Base-by-base conservation (phyloP, 2,113 vertebrate species). In the Phylloscopus trochiloides region DNA sequence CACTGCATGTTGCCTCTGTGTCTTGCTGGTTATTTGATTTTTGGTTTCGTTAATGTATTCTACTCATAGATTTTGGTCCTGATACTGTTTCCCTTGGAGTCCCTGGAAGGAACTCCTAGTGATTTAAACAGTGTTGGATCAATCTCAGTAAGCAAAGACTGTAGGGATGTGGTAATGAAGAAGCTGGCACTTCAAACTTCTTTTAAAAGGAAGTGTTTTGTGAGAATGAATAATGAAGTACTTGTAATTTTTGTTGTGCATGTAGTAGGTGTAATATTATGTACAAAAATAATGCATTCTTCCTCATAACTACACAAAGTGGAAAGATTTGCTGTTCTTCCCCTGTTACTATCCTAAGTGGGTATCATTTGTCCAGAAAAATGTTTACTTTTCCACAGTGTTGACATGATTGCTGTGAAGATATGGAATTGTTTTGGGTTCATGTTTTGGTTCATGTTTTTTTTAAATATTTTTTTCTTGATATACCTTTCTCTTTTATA, bases 1-100 rank as follows among this genome's bases (percentile, higher is more conserved):
- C 93, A 63, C 95, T 74, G 96, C 90, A 34, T 94, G 90, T 96
- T 94, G 93, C 75, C 92, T 84, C 34, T 77, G n/a, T 88, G 43
- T 94, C 96, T 92, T 96, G 93, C 96, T 96, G 92, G 55, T 90
- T 96, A 78, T 94, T 97, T 96, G 94, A 96, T 96, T 95, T 94
- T 95, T 93, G 82, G 67, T 84, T 93, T 93, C 77, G 75, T 90
- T 94, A 96, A 48, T 0, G 1, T 90, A 94, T 92, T 90, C 72
- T 61, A 6, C 43, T 62, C 1, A 0, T 54, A 95, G 67, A 59
- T 66, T 86, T 85, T 74, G 67, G 85, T 87, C 67, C 62, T 86
- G 59, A 45, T 67, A n/a, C 11, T 77, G 48, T 92, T 96, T 68
- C 40, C n/a, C 78, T 90, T 93, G 78, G 94, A 92, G 63, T 80